These are phyloP conservation scores for Sipha flava DNA, from an alignment of 1,140 invertebrate genomes.

Conservation along the genomic window DNA sequence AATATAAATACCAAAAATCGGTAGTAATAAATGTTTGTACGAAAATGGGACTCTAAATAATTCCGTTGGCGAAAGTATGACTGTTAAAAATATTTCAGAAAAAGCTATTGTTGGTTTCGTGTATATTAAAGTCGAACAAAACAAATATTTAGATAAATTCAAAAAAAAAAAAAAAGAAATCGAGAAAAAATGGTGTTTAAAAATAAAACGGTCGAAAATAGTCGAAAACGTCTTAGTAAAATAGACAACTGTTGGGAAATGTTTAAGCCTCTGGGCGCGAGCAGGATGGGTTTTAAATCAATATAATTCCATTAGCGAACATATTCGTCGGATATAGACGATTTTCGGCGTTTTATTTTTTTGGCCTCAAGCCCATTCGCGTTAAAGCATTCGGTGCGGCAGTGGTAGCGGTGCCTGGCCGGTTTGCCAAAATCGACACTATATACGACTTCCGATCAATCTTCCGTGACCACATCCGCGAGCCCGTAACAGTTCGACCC, in stretches of 20 bases:
- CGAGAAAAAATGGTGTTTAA: too few species aligned
- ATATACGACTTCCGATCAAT: conserved; percentile 10
- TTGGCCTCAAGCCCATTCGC: not conserved
- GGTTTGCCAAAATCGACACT: conserved; percentile 16
- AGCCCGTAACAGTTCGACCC: not conserved
- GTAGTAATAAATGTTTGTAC: too few species aligned
- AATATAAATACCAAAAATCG: too few species aligned
- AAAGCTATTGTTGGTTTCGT: too few species aligned
- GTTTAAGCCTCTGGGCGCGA: not conserved
- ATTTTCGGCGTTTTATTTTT: conserved; percentile 1
- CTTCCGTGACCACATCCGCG: not conserved
- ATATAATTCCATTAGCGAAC: conserved; percentile 6
- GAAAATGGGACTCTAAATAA: too few species aligned
- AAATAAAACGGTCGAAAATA: too few species aligned
- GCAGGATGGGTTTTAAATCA: not conserved
- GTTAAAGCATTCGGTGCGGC: not conserved
- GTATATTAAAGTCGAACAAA: too few species aligned
- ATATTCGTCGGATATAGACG: not conserved
- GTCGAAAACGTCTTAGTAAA: too few species aligned
- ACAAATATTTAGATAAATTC: too few species aligned
- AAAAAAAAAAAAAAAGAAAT: too few species aligned
- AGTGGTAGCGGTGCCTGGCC: not conserved
- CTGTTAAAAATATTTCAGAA: too few species aligned
- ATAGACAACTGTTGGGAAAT: not conserved
- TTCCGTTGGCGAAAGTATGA: too few species aligned